Evolutionary conservation across 2,888 invertebrate genomes (phyloP).

Genomic region (Pristionchus arcanus): DNA sequence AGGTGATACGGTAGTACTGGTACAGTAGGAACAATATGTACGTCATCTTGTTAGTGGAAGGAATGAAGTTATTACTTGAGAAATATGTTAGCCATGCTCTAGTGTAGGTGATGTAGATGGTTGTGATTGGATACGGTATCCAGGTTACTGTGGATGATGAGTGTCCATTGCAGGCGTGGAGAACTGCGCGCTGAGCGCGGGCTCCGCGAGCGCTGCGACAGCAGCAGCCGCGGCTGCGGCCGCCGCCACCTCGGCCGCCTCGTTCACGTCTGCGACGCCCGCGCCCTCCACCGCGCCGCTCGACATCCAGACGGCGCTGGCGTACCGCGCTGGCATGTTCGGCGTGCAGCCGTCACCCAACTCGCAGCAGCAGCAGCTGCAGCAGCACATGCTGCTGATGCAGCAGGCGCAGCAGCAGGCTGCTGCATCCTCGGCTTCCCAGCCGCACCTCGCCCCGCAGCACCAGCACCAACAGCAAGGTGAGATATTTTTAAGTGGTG

Average conservation of each 20-base stretch:
- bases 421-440: background rate
- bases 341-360: constrained; percentile 26
- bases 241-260: background rate
- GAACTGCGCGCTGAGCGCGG: background rate
- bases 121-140: no score
- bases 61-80: background rate
- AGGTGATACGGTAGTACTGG: background rate
- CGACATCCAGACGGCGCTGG: constrained; percentile 6
- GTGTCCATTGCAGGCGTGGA: constrained; percentile 13
- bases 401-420: constrained; percentile 28
- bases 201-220: background rate
- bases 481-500: background rate
- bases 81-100: no score
- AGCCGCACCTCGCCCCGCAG: constrained; percentile 17
- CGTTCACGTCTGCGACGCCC: background rate
- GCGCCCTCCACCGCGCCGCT: constrained; percentile 18
- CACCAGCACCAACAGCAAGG: constrained; percentile 29
- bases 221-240: background rate
- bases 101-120: no score
- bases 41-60: background rate
- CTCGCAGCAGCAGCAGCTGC: constrained; percentile 1
- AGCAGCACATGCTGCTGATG: constrained; percentile 8
- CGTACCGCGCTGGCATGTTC: constrained; percentile 6
- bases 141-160: background rate
- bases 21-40: background rate